Conservation (phyloP, 2,797 vertebrate genomes). For the Melanitta fusca region DNA sequence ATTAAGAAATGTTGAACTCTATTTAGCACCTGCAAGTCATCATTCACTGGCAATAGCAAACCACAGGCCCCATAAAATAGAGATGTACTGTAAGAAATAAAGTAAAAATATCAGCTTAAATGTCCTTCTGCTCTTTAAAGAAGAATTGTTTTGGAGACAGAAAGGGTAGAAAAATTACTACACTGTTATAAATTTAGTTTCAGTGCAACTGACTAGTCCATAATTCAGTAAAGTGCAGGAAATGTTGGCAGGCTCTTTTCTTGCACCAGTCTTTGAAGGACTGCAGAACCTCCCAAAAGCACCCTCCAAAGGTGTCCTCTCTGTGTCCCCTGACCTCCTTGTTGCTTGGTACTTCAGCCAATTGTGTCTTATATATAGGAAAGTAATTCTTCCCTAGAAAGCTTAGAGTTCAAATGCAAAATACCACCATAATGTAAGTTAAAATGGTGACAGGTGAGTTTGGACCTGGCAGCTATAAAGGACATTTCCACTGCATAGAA, state of each 20-base stretch:
- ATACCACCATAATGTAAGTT: background rate
- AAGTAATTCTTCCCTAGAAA: background rate
- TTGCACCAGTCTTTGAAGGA: background rate
- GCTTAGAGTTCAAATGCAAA: background rate
- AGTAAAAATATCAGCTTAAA: background rate
- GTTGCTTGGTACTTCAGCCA: background rate
- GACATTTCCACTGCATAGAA: background rate
- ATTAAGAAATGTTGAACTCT: background rate
- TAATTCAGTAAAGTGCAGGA: background rate
- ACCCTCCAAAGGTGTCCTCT: background rate
- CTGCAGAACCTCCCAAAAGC: background rate
- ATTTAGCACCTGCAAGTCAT: background rate
- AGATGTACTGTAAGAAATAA: background rate
- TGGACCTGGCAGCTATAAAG: background rate
- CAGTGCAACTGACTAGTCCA: background rate
- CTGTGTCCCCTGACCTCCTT: background rate
- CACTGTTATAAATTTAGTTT: background rate
- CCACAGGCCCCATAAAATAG: background rate
- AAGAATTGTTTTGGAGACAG: background rate
- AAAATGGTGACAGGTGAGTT: background rate
- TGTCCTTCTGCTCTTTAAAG: background rate
- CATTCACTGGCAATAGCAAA: background rate
- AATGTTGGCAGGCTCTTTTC: background rate
- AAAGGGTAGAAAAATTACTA: background rate
- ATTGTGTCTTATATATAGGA: rapidly evolving